Conservation (phyloP, 1,140 invertebrate species). For the Drosophila pseudoobscura region DNA sequence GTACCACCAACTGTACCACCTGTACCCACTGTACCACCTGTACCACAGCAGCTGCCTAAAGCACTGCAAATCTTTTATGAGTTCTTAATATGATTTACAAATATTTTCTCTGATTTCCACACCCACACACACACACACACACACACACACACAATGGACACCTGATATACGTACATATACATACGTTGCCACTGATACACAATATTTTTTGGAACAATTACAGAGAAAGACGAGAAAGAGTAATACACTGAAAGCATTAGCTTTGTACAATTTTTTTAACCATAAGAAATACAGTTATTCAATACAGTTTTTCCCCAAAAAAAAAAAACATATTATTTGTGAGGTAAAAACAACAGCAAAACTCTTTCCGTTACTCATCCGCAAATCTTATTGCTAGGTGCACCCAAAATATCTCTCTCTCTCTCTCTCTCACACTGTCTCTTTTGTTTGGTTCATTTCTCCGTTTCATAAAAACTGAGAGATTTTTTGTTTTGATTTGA, state of each 20-base stretch:
- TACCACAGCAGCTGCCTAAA: conserved; percentile 71
- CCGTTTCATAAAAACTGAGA: conserved; percentile 30
- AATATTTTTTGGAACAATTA: conserved; percentile 61
- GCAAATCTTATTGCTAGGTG: conserved; percentile 67
- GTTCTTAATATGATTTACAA: conserved; percentile 21
- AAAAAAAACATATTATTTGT: conserved; percentile 42
- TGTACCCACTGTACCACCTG: neutral
- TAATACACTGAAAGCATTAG: conserved; percentile 61
- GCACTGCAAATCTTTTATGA: conserved; percentile 60
- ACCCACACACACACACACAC: conserved; percentile 3
- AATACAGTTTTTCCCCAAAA: conserved; percentile 31
- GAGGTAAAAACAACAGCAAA: conserved; percentile 61
- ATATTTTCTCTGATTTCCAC: conserved; percentile 23
- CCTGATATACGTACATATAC: conserved; percentile 21
- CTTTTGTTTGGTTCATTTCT: no score
- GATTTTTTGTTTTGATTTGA: conserved; percentile 29
- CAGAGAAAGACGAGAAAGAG: conserved; percentile 78
- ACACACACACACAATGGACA: conserved; percentile 14
- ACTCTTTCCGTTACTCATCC: conserved; percentile 45
- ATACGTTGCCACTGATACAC: conserved; percentile 44
- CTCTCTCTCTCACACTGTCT: neutral
- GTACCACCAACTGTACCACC: no score
- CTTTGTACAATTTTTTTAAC: conserved; percentile 46
- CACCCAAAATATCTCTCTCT: conserved; percentile 25
- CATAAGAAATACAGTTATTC: conserved; percentile 32